Evolutionary conservation across 64 coral and sea anemone genomes (phyloP).

Genomic region (Porites australiensis): DNA sequence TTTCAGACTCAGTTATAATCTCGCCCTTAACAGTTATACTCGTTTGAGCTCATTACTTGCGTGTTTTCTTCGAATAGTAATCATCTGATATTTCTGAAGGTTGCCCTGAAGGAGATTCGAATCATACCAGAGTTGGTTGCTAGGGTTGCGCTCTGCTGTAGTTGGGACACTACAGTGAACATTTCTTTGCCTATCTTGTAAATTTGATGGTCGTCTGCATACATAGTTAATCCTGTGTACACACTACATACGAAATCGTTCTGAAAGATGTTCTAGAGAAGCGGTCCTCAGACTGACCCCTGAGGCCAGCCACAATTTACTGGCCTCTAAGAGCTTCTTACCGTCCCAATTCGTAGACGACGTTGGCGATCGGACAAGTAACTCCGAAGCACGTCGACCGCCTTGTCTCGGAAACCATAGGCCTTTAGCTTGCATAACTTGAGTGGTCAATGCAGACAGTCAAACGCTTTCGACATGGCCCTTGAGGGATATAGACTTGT

Average conservation of each 20-base stretch:
- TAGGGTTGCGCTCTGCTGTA: neutral
- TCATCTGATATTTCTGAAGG: constrained; percentile 69
- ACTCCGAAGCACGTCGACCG: constrained; percentile 37
- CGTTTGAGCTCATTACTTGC: constrained; percentile 57
- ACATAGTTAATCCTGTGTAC: neutral
- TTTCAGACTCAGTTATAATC: constrained; percentile 64
- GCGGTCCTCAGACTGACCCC: constrained; percentile 7
- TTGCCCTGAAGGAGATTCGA: constrained; percentile 2
- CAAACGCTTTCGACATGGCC: constrained; percentile 71
- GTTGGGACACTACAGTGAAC: neutral
- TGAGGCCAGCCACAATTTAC: neutral
- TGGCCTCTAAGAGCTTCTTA: constrained; percentile 20
- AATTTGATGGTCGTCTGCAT: neutral
- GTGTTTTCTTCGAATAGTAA: constrained; percentile 55
- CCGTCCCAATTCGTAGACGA: neutral
- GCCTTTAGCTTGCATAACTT: constrained; percentile 68
- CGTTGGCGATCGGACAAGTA: constrained; percentile 18
- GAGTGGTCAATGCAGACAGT: constrained; percentile 62
- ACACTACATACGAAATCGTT: neutral
- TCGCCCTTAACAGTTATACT: constrained; percentile 62
- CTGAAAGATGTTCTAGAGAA: neutral
- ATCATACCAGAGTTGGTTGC: neutral
- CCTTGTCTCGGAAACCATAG: constrained; percentile 42
- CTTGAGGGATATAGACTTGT: constrained; percentile 52
- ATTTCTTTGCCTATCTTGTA: constrained; percentile 9